Evolutionary conservation across 2,113 vertebrate genomes (phyloP).

Genomic region (Sitta europaea): DNA sequence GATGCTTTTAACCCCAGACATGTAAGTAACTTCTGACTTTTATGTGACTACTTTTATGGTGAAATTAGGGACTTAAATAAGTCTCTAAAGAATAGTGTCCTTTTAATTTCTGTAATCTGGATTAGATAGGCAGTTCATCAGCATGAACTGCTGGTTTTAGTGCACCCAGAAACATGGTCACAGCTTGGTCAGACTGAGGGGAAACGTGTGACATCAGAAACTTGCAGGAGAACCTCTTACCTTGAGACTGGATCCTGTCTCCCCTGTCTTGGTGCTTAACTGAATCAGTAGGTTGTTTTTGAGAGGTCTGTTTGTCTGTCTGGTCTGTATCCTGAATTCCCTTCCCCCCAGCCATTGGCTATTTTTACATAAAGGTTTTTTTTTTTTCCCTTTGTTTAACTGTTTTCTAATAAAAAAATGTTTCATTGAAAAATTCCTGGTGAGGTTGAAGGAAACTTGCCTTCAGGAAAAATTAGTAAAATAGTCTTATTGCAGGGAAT

Average conservation of each 20-base stretch:
- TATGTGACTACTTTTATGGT: not conserved
- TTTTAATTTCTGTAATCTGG: not conserved
- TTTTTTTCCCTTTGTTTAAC: not conserved
- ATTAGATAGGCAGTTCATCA: not conserved
- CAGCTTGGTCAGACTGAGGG: not conserved
- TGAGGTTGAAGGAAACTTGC: not conserved
- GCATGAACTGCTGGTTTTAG: not conserved
- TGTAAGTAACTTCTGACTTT: not conserved
- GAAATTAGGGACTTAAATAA: not conserved
- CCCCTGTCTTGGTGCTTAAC: not conserved
- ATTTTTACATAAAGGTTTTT: not conserved
- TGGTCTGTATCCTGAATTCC: not conserved
- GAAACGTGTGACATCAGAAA: not conserved
- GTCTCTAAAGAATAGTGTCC: not conserved
- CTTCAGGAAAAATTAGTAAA: not conserved
- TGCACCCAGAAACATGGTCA: not conserved
- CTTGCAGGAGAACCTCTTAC: not conserved
- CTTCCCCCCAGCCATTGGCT: not conserved
- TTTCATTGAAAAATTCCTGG: conserved; percentile 4
- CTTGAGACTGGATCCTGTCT: not conserved
- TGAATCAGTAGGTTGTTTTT: not conserved
- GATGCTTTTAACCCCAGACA: not conserved
- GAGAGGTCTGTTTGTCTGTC: not conserved
- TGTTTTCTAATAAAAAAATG: not conserved
- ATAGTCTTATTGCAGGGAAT: not conserved